A percentile compares a stretch with the other conserved stretches of the same genome.
These are phyloP conservation scores for Podocnemis expansa DNA, from an alignment of 2,113 vertebrate genomes.

Conservation along the genomic window DNA sequence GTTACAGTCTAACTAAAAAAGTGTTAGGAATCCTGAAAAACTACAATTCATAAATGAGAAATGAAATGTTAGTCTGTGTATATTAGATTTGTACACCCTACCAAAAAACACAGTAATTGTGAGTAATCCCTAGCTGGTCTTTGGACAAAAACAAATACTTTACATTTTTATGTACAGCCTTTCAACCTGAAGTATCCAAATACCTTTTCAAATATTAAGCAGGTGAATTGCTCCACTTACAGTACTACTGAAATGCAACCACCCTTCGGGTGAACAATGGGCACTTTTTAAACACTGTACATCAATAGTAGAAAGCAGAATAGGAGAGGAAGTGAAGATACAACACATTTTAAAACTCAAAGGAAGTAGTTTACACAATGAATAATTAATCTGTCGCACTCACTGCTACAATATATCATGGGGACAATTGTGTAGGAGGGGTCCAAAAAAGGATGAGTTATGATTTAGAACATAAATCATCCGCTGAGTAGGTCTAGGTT, in stretches of 20 bases:
- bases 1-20: constrained; percentile 5
- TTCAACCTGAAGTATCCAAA: neutral
- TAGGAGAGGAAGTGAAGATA: neutral
- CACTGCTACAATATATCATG: neutral
- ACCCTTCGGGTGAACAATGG: neutral
- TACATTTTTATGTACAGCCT: neutral
- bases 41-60: constrained; percentile 21
- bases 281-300: neutral
- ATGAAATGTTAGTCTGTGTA: constrained; percentile 13
- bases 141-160: constrained; percentile 12
- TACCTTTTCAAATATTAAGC: neutral
- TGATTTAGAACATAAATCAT: neutral
- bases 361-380: neutral
- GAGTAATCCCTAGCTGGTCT: neutral
- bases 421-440: neutral
- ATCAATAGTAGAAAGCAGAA: neutral
- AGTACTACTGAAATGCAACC: rapidly evolving
- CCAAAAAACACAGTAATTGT: neutral
- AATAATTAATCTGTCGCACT: neutral
- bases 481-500: neutral
- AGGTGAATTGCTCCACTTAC: neutral
- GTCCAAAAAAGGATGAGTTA: neutral
- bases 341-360: neutral
- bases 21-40: neutral
- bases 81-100: constrained; percentile 34